A percentile compares a stretch with the other conserved stretches of the same genome.
These are phyloP conservation scores for Bibio marci DNA, from an alignment of 2,888 invertebrate species.

Conservation along the genomic window DNA sequence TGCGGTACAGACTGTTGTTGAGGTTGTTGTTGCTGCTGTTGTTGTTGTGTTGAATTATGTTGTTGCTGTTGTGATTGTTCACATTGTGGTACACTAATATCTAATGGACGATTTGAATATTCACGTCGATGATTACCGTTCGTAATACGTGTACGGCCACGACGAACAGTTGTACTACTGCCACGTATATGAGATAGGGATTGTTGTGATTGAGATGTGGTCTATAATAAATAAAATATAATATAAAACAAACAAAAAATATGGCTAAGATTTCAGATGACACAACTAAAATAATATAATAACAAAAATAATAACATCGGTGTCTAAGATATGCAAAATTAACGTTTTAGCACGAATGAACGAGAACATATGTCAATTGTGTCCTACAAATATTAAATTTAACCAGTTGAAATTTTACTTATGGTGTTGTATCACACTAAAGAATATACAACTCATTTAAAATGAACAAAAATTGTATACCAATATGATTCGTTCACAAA, in stretches of 20 bases:
- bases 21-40: conserved; percentile 11
- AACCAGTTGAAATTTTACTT: no score
- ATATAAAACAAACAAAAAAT: no score
- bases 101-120: conserved; percentile 16
- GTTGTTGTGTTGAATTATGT: not conserved
- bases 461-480: no score
- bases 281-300: not conserved
- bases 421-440: no score
- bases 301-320: not conserved
- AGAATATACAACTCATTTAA: no score
- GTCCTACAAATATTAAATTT: no score
- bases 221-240: no score
- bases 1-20: not conserved
- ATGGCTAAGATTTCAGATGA: no score
- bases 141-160: conserved; percentile 19
- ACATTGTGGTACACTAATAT: conserved; percentile 18
- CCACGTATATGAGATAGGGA: conserved; percentile 7
- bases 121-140: conserved; percentile 21
- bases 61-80: conserved; percentile 19
- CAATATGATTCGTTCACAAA: no score
- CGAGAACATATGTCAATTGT: no score
- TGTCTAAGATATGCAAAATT: not conserved
- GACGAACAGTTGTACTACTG: conserved; percentile 12
- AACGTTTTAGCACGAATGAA: no score
- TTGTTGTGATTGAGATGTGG: conserved; percentile 1